Base-by-base conservation (phyloP, 2,888 invertebrate species). In the Julus scanicus region DNA sequence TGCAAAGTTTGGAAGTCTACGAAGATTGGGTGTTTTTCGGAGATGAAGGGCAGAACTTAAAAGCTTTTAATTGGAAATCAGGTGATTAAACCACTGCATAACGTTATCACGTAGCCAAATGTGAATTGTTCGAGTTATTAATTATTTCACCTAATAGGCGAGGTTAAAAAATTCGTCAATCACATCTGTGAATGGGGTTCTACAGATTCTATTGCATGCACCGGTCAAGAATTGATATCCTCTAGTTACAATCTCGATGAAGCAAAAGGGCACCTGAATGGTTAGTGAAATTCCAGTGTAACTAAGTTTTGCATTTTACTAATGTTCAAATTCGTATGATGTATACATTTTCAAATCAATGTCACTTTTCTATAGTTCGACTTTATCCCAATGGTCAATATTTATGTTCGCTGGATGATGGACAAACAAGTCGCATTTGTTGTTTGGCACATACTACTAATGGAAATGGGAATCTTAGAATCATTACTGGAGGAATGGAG, bases 31-130 rank as follows among this genome's bases (percentile, higher is more conserved):
- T 89, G 48, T 88, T 53, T 88, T 89, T 89, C 40, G 89, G 89
- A 6, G 89, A 89, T 20, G 89, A 89, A 63, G 89, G 89, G n/a
- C 48, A 80, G 4, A 89, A 89, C 39, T 15, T 89, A 11, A 89
- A 89, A 85, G 84, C 88, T 1, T 84, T 89, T n/a, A 88, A 89
- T 71, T 89, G 89, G 89, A 88, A 89, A 80, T 63, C 87, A 15
- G 87, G 89, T 88, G 15, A 86, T 11, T 84, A 0, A 29, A 84
- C 2, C 39, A 9, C 17, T n/a, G 29, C 29, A 5, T 15, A 13
- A 3, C 8, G 1, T 17, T 49, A 13, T n/a, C 9, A 83, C n/a
- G n/a, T 29, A 8, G 5, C 49, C 49, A 44, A 88, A 84, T 39
- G 29, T 40, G 4, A 20, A 40, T 37, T 20, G 85, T 20, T 40